phyloP scores from a whole-genome alignment of 2,797 vertebrate species.

The Xenops minutus region DNA sequence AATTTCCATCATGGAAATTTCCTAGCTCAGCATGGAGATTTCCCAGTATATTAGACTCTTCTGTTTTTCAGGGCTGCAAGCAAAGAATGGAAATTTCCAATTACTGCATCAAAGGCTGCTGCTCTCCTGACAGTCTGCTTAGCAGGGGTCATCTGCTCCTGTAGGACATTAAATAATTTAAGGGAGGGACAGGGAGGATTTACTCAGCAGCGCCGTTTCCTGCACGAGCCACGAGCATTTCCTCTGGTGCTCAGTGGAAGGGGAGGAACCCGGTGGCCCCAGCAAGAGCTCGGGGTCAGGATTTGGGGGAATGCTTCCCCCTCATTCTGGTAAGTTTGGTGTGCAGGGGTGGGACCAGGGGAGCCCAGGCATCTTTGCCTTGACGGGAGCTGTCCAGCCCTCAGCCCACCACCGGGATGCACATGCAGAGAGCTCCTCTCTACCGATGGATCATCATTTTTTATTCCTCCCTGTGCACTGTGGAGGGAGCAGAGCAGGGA shows the following conservation, averaged over 20 bases:
- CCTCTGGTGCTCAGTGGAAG: slow-evolving; percentile 14
- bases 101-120: slow-evolving; percentile 79
- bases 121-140: slow-evolving; percentile 76
- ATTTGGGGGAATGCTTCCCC: neutral
- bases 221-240: slow-evolving; percentile 13
- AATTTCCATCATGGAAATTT: slow-evolving; percentile 81
- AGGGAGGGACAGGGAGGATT: slow-evolving; percentile 64
- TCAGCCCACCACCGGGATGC: neutral
- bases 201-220: slow-evolving; percentile 13
- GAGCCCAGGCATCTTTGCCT: neutral
- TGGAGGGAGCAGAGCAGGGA: neutral
- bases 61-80: slow-evolving; percentile 75
- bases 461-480: neutral
- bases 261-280: neutral
- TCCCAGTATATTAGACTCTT: slow-evolving; percentile 75
- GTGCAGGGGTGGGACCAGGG: neutral
- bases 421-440: neutral
- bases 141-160: slow-evolving; percentile 77
- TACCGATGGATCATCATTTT: accelerated
- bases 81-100: slow-evolving; percentile 85
- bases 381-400: neutral
- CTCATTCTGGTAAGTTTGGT: neutral
- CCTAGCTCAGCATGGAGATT: slow-evolving; percentile 77
- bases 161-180: slow-evolving; percentile 77
- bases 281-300: neutral